Conservation (phyloP, 2,797 vertebrate genomes). For the Bothrops alternatus region DNA sequence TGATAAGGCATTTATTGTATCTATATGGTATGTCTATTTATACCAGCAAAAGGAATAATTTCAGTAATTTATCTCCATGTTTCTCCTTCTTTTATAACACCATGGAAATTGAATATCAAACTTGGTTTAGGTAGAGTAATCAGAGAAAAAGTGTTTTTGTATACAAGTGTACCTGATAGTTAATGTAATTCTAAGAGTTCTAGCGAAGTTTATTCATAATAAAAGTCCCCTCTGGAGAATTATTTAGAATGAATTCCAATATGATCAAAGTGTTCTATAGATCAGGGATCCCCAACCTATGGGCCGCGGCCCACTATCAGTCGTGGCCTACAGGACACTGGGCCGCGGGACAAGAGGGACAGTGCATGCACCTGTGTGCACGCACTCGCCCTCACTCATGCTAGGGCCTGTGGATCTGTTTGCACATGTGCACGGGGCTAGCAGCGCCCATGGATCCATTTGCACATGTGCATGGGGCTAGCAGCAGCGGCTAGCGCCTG, state of each 20-base stretch:
- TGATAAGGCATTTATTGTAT: conserved; percentile 48
- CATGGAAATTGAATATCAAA: neutral
- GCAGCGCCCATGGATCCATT: too few relatives aligned
- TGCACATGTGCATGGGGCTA: too few relatives aligned
- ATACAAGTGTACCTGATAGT: neutral
- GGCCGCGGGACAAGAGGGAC: too few relatives aligned
- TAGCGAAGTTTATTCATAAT: neutral
- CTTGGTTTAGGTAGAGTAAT: neutral
- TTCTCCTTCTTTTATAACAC: neutral
- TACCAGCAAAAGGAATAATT: conserved; percentile 16
- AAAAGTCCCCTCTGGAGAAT: neutral
- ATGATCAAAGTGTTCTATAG: neutral
- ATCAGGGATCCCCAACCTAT: neutral
- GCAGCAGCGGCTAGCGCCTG: too few relatives aligned
- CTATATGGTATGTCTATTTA: conserved; percentile 17
- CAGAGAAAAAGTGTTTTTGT: neutral
- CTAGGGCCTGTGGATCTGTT: too few relatives aligned
- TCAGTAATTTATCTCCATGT: neutral
- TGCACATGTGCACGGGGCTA: too few relatives aligned
- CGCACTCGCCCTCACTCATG: too few relatives aligned
- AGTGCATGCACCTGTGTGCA: too few relatives aligned
- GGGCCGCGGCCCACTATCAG: too few relatives aligned
- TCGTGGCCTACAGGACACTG: too few relatives aligned
- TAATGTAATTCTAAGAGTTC: neutral
- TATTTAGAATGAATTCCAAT: neutral